Base-by-base conservation (phyloP, 2,113 vertebrate genomes). In the Anser cygnoides region DNA sequence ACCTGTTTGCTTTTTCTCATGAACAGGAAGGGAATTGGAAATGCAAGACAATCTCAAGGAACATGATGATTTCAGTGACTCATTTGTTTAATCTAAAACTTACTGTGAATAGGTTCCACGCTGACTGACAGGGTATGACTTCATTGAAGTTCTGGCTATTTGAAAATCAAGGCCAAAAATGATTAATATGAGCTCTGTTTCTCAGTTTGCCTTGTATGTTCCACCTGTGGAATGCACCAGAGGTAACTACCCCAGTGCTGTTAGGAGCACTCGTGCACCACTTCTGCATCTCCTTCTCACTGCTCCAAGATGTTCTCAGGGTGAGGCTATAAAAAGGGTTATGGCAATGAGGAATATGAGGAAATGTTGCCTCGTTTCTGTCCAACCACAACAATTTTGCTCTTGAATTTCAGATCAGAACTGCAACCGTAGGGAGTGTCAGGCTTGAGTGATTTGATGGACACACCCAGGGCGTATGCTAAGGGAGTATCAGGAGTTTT, bases 401-500 rank as follows among this genome's bases (percentile, higher is more conserved):
- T 84, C 49, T 57, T 81, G 73, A 67, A 52, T 82, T 85, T 87
- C 72, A 70, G 28, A 68, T 54, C 20, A 49, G 73, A 87, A 14
- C 61, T 67, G 70, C 65, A 89, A 8, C 76, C 20, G 0, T 63
- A 52, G 84, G 91, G 92, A 91, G 86, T 93, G 95, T 77, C 80
- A 7, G 39, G 29, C 84, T 80, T 84, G 68, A 84, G 18, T 59
- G 91, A 77, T 86, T 88, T 37, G 65, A 91, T 75, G 77, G 49
- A 46, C 94, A 75, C 95, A 61, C 96, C 95, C 92, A 87, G 92
- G 84, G 89, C 84, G 91, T 90, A 58, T 81, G 65, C 83, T 63
- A n/a, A 81, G 80, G 61, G 70, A 89, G 61, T 89, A 81, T 72
- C 43, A 52, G 82, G 57, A 70, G 57, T 87, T 93, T 95, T 2